These are phyloP conservation scores for Anastatus disparis DNA, from an alignment of 1,140 invertebrate genomes.

Conservation along the genomic window DNA sequence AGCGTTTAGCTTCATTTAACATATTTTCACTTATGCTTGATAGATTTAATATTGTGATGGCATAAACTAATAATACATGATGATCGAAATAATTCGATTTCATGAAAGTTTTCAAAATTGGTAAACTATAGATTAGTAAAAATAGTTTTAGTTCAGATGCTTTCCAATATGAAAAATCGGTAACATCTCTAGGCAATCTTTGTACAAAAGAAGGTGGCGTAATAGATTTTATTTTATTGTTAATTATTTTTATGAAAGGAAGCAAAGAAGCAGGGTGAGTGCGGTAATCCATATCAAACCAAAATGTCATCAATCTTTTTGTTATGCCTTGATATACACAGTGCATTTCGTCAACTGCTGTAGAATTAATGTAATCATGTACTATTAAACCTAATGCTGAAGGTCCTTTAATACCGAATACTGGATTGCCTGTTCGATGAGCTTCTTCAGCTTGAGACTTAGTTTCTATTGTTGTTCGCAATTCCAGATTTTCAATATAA, in stretches of 20 bases:
- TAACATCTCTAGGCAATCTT: constrained; percentile 7
- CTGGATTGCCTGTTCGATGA: background rate
- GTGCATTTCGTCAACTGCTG: too few relatives aligned
- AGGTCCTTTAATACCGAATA: constrained; percentile 42
- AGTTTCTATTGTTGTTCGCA: constrained; percentile 38
- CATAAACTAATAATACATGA: constrained; percentile 25
- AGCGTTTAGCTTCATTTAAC: background rate
- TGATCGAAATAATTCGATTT: constrained; percentile 38
- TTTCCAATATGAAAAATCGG: constrained; percentile 36
- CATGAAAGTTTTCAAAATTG: constrained; percentile 20
- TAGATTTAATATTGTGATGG: background rate
- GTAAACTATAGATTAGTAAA: constrained; percentile 25
- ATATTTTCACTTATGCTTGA: background rate
- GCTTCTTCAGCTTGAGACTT: constrained; percentile 27
- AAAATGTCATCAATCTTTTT: too few relatives aligned
- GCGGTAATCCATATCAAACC: background rate
- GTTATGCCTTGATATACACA: too few relatives aligned
- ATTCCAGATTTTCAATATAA: background rate
- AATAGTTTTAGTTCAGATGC: constrained; percentile 29
- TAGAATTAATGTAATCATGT: background rate
- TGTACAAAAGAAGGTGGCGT: constrained; percentile 29
- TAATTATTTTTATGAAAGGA: background rate
- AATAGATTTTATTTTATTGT: constrained; percentile 10
- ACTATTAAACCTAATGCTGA: too few relatives aligned
- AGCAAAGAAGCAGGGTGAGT: background rate